A percentile compares a stretch with the other conserved stretches of the same genome.
These are phyloP conservation scores for Phalloptychus januarius DNA, from an alignment of 2,797 vertebrate species.

Conservation along the genomic window DNA sequence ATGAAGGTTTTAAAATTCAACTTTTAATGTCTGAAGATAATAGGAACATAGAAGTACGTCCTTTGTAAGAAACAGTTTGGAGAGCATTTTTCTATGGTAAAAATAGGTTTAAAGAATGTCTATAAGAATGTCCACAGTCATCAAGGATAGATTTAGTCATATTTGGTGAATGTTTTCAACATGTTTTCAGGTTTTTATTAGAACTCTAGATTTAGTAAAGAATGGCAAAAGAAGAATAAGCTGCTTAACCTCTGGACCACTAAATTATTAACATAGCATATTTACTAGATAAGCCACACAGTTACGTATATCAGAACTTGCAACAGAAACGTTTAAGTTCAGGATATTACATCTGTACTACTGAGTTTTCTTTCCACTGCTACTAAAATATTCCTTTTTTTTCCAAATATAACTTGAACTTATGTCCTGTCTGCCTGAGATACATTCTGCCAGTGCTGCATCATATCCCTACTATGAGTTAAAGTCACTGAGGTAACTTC, in stretches of 20 bases:
- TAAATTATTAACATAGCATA: no score
- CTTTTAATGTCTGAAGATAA: background rate
- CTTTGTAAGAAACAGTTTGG: background rate
- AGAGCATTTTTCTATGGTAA: background rate
- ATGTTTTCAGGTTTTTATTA: background rate
- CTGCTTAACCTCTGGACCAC: no score
- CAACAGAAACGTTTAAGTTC: background rate
- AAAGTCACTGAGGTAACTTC: background rate
- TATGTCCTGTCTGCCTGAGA: background rate
- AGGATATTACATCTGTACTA: background rate
- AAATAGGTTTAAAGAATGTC: background rate
- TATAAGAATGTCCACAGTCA: background rate
- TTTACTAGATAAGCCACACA: background rate
- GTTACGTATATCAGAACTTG: background rate
- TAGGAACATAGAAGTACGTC: background rate
- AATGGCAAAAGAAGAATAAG: background rate
- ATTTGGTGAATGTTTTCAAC: background rate
- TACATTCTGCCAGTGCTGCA: background rate
- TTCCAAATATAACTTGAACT: background rate
- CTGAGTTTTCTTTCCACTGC: background rate
- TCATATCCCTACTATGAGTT: background rate
- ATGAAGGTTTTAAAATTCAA: background rate
- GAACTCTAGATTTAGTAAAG: background rate
- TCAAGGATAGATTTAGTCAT: background rate
- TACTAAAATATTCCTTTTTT: background rate